Evolutionary conservation across 2,888 invertebrate genomes (phyloP).

Genomic region (Phorcus lineatus): DNA sequence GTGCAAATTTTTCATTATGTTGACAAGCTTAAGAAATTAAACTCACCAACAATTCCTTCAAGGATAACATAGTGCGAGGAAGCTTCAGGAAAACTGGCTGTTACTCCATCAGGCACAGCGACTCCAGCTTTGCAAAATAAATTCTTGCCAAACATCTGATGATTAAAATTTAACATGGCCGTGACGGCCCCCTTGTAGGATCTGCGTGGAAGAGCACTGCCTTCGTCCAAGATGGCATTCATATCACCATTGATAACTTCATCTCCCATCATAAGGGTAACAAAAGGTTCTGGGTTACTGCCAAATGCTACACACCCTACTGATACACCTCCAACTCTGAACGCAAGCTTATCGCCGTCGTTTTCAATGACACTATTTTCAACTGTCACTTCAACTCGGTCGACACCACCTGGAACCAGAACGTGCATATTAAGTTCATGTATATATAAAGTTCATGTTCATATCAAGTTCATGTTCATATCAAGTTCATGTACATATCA

Average conservation of each 20-base stretch:
- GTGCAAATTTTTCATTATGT: no score
- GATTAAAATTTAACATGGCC: not conserved
- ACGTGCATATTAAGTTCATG: no score
- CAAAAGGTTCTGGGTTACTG: not conserved
- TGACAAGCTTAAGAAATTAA: no score
- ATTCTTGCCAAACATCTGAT: not conserved
- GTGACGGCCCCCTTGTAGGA: not conserved
- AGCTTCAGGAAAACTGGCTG: not conserved
- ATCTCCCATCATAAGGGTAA: not conserved
- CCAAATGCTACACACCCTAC: not conserved
- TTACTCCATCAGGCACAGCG: not conserved
- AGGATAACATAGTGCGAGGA: not conserved
- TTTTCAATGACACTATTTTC: not conserved
- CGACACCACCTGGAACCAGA: not conserved
- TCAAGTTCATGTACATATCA: no score
- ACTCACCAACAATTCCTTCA: not conserved
- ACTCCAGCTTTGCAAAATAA: not conserved
- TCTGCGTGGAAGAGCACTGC: not conserved
- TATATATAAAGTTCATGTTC: no score
- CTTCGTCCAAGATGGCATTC: not conserved
- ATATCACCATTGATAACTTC: not conserved
- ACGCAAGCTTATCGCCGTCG: not conserved
- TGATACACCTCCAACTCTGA: not conserved
- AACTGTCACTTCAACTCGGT: not conserved
- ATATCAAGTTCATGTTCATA: no score